Conservation (phyloP, 2,113 vertebrate species). For the Amphilophus citrinellus region DNA sequence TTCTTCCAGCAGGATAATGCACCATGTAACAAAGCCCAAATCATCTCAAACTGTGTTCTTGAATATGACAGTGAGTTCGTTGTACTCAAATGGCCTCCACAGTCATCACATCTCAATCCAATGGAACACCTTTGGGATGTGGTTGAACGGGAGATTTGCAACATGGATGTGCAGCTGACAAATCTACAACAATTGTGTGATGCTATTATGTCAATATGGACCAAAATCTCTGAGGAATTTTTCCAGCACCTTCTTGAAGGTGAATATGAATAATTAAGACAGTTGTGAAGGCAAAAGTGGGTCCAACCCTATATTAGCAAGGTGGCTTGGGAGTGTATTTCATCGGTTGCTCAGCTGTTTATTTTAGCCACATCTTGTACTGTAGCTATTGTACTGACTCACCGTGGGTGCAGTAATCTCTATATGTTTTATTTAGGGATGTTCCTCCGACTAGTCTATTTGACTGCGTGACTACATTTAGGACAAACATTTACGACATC, state of each 20-base stretch:
- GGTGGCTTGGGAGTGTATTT: neutral
- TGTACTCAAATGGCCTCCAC: neutral
- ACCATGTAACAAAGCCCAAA: neutral
- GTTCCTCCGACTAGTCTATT: too few relatives aligned
- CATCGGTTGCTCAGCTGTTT: neutral
- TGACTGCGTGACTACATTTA: too few relatives aligned
- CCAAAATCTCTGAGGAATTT: neutral
- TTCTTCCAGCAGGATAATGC: neutral
- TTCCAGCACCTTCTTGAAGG: neutral
- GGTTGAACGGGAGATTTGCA: neutral
- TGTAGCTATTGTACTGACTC: neutral
- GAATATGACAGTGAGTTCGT: neutral
- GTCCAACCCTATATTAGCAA: neutral
- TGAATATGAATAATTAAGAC: neutral
- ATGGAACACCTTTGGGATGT: neutral
- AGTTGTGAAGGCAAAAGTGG: neutral
- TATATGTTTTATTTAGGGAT: neutral
- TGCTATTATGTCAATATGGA: neutral
- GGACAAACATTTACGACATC: too few relatives aligned
- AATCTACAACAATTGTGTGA: neutral
- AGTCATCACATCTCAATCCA: neutral
- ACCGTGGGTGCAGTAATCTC: neutral
- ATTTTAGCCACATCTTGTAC: neutral
- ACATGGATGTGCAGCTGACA: neutral
- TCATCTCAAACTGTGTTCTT: neutral